Evolutionary conservation across 2,113 vertebrate genomes (phyloP).

Genomic region (Tachysurus fulvidraco): DNA sequence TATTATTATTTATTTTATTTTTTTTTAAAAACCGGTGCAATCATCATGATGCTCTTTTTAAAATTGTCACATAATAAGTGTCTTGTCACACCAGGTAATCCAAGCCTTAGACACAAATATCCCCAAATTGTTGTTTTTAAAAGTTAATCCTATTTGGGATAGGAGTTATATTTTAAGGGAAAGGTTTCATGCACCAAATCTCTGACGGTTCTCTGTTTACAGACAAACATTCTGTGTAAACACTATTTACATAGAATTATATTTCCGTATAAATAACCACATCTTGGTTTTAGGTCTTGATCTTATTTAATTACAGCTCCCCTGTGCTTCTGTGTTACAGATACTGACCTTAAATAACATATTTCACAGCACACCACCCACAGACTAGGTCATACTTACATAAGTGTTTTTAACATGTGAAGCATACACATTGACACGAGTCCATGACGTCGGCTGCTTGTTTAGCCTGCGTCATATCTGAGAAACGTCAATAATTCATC

Average conservation of each 20-base stretch:
- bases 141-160: background rate
- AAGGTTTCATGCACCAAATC: background rate
- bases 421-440: background rate
- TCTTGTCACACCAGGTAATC: background rate
- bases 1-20: too few relatives aligned
- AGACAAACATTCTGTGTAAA: background rate
- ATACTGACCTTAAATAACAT: background rate
- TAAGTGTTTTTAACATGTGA: background rate
- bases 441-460: slow-evolving; percentile 14
- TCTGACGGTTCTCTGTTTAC: background rate
- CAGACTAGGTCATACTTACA: background rate
- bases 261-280: background rate
- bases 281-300: background rate
- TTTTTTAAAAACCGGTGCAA: background rate
- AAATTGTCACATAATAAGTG: background rate
- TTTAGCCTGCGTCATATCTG: background rate
- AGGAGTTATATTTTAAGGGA: background rate
- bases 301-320: slow-evolving; percentile 23
- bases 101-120: background rate
- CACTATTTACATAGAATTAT: background rate
- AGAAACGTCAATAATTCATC: slow-evolving; percentile 30
- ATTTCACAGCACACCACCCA: background rate
- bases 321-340: background rate
- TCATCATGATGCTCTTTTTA: background rate
- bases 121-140: slow-evolving; percentile 7